phyloP scores from a whole-genome alignment of 2,113 vertebrate genomes.

The Castor canadensis region DNA sequence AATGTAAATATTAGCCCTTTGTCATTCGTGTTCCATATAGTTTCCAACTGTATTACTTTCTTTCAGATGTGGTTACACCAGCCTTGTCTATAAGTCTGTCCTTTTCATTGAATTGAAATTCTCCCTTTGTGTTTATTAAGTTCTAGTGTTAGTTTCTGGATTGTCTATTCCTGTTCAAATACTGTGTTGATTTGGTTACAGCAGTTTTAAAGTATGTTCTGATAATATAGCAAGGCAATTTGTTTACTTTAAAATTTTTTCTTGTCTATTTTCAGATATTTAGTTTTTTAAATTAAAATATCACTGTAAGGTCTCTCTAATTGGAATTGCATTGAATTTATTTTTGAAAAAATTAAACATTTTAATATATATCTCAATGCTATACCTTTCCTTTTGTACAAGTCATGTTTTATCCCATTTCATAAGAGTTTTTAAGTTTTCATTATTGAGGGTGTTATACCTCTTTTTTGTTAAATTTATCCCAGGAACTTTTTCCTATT shows the following conservation, averaged over 20 bases:
- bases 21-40: not conserved
- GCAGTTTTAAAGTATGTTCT: not conserved
- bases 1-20: not conserved
- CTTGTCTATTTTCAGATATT: conserved; percentile 5
- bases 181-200: not conserved
- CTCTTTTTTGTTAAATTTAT: not conserved
- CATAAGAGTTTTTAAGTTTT: not conserved
- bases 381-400: not conserved
- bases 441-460: not conserved
- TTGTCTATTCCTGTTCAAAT: not conserved
- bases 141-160: not conserved
- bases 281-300: conserved; percentile 1
- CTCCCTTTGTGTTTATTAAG: not conserved
- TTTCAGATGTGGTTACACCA: not conserved
- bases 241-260: not conserved
- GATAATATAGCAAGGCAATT: not conserved
- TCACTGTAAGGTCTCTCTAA: not conserved
- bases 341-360: conserved; percentile 1
- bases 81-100: not conserved
- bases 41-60: not conserved
- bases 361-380: not conserved
- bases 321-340: not conserved
- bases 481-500: not conserved
- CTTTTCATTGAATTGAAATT: conserved; percentile 3
- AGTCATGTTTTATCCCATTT: not conserved